Percentiles rank a stretch among this genome's conserved stretches.
Evolutionary conservation across 2,113 vertebrate species (phyloP).

Genomic region (Benitochromis conjunctus): DNA sequence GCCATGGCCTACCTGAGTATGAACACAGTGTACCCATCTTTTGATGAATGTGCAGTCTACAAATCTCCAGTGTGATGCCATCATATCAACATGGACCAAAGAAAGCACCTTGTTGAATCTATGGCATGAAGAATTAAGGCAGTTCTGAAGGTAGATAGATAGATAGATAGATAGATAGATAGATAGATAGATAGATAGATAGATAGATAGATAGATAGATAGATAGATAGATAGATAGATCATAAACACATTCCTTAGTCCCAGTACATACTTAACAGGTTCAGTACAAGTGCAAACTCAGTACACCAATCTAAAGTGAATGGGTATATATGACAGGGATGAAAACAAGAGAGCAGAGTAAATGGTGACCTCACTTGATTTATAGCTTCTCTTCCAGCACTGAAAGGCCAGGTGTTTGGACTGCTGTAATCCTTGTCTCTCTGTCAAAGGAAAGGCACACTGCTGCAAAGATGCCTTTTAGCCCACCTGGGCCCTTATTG

Average conservation of each 20-base stretch:
- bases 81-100: too few relatives aligned
- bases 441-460: constrained; percentile 20
- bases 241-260: not conserved
- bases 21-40: too few relatives aligned
- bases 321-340: constrained; percentile 31
- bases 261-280: constrained; percentile 7
- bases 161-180: not conserved
- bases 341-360: constrained; percentile 36
- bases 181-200: not conserved
- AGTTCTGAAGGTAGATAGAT: not conserved
- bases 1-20: too few relatives aligned
- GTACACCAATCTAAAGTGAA: constrained; percentile 31
- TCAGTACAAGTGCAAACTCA: constrained; percentile 48
- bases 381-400: constrained; percentile 23
- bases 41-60: too few relatives aligned
- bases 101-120: too few relatives aligned
- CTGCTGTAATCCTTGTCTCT: constrained; percentile 38
- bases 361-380: constrained; percentile 38
- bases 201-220: not conserved
- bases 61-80: too few relatives aligned
- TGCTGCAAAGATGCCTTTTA: constrained; percentile 27
- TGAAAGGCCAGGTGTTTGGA: constrained; percentile 51
- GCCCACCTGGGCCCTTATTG: constrained; percentile 6
- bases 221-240: not conserved
- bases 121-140: too few relatives aligned